Evolutionary conservation across 2,113 vertebrate species (phyloP).

Genomic region (Cyrtonyx montezumae): DNA sequence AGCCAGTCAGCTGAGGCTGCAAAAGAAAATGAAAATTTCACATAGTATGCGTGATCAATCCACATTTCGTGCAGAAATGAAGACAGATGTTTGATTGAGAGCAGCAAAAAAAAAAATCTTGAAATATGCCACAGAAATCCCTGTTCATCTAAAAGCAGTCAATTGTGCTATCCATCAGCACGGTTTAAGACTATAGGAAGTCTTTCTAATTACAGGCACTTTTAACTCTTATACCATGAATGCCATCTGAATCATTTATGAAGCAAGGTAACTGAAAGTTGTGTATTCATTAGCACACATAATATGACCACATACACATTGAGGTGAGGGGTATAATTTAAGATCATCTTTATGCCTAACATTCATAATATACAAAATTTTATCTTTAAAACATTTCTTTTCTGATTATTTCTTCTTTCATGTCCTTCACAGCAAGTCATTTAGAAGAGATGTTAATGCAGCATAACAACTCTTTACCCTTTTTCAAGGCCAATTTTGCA

Average conservation of each 20-base stretch:
- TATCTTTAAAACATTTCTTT: slow-evolving; percentile 54
- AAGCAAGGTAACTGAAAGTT: slow-evolving; percentile 25
- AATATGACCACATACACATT: slow-evolving; percentile 21
- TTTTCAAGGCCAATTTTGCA: slow-evolving; percentile 86
- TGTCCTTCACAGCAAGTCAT: slow-evolving; percentile 81
- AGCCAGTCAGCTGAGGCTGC: slow-evolving; percentile 79
- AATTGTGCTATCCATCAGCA: slow-evolving; percentile 36
- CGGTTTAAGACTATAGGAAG: slow-evolving; percentile 60
- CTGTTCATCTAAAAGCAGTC: slow-evolving; percentile 28
- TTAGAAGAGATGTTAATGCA: slow-evolving; percentile 77
- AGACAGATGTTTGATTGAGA: slow-evolving; percentile 69
- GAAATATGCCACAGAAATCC: slow-evolving; percentile 54
- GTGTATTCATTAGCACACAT: slow-evolving; percentile 57
- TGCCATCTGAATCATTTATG: slow-evolving; percentile 28
- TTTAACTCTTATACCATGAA: slow-evolving; percentile 14
- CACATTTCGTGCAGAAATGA: slow-evolving; percentile 72
- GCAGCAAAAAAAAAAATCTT: slow-evolving; percentile 25
- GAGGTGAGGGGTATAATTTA: slow-evolving; percentile 36
- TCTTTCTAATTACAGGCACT: slow-evolving; percentile 48
- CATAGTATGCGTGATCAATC: slow-evolving; percentile 69
- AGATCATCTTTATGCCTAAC: slow-evolving; percentile 6
- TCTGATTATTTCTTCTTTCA: slow-evolving; percentile 70
- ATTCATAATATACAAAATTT: slow-evolving; percentile 44
- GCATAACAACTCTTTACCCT: slow-evolving; percentile 82
- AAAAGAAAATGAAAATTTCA: slow-evolving; percentile 77